These are phyloP conservation scores for Lottia scabra DNA, from an alignment of 2,888 invertebrate genomes.

Conservation along the genomic window DNA sequence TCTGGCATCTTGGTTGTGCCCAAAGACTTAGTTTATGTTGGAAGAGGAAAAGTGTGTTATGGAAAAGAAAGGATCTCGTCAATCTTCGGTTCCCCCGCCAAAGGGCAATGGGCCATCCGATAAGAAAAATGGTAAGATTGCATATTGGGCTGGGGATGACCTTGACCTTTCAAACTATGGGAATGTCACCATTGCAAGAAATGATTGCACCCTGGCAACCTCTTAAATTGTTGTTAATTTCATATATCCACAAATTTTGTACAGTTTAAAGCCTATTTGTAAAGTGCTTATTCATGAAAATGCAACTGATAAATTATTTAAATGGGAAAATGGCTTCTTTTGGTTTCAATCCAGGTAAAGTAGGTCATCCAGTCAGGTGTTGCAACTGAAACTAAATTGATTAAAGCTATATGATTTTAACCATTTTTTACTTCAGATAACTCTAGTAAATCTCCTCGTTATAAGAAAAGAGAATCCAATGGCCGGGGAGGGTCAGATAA, in stretches of 20 bases:
- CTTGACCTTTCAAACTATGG: background rate
- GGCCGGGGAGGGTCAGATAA: slow-evolving; percentile 45
- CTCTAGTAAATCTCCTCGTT: slow-evolving; percentile 37
- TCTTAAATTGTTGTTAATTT: too few species aligned
- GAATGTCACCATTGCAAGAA: too few species aligned
- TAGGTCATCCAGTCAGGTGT: too few species aligned
- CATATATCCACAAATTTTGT: too few species aligned
- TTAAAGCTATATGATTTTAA: too few species aligned
- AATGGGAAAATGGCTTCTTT: too few species aligned
- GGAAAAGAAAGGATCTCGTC: slow-evolving; percentile 60
- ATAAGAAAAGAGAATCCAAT: slow-evolving; percentile 41
- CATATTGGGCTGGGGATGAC: background rate
- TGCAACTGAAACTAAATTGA: too few species aligned
- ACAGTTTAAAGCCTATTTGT: too few species aligned
- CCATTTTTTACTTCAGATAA: slow-evolving; percentile 37
- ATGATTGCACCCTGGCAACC: too few species aligned
- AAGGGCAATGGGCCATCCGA: slow-evolving; percentile 42
- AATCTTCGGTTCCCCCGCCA: slow-evolving; percentile 45
- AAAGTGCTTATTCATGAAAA: too few species aligned
- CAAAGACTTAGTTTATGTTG: slow-evolving; percentile 49
- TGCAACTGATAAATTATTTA: too few species aligned
- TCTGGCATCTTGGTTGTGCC: slow-evolving; percentile 31
- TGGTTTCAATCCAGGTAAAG: too few species aligned
- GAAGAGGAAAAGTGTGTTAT: slow-evolving; percentile 50
- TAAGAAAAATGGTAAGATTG: slow-evolving; percentile 42